These are phyloP conservation scores for Rhipidura dahli DNA, from an alignment of 2,113 vertebrate species.

Conservation along the genomic window DNA sequence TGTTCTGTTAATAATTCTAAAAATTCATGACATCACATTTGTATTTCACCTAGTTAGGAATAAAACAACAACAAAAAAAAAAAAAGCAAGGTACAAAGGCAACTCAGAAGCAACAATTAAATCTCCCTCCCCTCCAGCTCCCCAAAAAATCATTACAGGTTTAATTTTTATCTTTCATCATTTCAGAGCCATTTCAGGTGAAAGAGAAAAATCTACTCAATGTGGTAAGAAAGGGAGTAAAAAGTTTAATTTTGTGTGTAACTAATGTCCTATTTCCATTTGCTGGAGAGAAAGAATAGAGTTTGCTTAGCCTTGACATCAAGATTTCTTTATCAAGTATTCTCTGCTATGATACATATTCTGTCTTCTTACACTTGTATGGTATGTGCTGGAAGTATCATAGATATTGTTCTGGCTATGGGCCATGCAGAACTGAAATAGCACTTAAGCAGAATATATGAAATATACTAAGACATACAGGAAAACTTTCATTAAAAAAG, in stretches of 20 bases:
- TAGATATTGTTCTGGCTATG: neutral
- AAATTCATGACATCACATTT: neutral
- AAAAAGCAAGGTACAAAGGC: neutral
- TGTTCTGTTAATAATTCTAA: neutral
- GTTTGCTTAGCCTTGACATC: neutral
- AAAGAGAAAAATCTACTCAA: neutral
- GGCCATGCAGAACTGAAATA: neutral
- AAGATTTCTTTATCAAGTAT: neutral
- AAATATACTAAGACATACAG: neutral
- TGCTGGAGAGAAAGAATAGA: neutral
- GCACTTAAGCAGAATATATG: neutral
- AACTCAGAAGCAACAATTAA: neutral
- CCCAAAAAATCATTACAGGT: neutral
- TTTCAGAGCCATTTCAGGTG: neutral
- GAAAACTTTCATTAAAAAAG: neutral
- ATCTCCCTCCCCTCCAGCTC: neutral
- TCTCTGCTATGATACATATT: neutral
- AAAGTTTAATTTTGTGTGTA: neutral
- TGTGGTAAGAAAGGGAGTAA: neutral
- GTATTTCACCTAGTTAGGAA: neutral
- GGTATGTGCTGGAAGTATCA: neutral
- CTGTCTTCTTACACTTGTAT: neutral
- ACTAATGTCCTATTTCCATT: neutral
- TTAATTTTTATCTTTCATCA: neutral
- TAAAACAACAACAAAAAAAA: neutral